Base-by-base conservation (phyloP, 2,888 invertebrate species). In the Oxytorus armatus region DNA sequence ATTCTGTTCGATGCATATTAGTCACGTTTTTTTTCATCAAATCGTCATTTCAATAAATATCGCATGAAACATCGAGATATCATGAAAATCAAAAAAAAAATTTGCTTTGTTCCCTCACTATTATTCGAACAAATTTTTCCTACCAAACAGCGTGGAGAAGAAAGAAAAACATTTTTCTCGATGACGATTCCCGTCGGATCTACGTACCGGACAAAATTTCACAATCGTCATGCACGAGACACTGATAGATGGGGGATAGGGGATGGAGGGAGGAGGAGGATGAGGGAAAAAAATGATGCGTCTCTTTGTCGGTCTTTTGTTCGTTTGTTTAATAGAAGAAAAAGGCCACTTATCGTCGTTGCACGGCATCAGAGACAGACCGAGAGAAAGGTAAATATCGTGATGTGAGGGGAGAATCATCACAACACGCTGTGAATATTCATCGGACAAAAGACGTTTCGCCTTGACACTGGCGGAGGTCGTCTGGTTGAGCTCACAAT, bases 401-500 rank as follows among this genome's bases (percentile, higher is more conserved):
- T 42, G 23, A 29, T 23, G 25, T 23, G 29, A 51, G 72, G 16
- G 47, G 72, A 11, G 47, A 49, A 23, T 61, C 51, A 68, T 78
- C 66, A 25, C 51, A 29, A 7, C 14, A 68, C 39, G 25, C 51
- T 44, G 53, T 76, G 76, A 55, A 75, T 70, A 76, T 76, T 70
- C 76, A 68, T 72, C 76, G 49, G 77, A 82, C 81, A 79, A 84
- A 78, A 79, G 80, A 74, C 36, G 59, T 75, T 77, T 74, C 14
- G 69, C 80, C 80, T 80, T 83, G 83, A 73, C 77, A 83, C 77
- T 61, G 59, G n/a, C n/a, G n/a, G 42, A 23, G 16, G 29, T 53
- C 42, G 39, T 3, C 11, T 49, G 61, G 23, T 39, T 3, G 74
- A 76, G 72, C 75, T 70, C 73, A 36, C 51, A n/a, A 8, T 55